Conservation (phyloP, 2,113 vertebrate species). For the Hemiscyllium ocellatum region DNA sequence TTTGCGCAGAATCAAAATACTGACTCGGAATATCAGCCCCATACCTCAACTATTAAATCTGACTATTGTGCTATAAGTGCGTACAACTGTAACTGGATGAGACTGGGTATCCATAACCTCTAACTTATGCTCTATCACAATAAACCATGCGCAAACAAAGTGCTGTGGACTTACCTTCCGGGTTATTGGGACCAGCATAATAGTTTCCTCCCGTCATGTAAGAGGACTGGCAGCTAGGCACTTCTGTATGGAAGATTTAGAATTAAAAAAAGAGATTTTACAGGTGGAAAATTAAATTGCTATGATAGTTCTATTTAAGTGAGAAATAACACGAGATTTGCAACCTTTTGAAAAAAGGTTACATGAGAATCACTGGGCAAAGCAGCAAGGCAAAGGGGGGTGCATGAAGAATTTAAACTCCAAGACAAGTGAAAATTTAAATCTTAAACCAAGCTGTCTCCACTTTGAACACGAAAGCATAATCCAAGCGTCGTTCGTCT, state of each 20-base stretch:
- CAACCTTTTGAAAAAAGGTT: not conserved
- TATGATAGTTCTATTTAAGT: too few relatives aligned
- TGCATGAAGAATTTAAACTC: not conserved
- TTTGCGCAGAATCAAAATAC: not conserved
- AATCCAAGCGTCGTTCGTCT: not conserved
- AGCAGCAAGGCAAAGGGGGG: not conserved
- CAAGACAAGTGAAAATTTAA: not conserved
- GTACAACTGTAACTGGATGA: not conserved
- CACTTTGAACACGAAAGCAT: not conserved
- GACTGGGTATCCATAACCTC: not conserved
- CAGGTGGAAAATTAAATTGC: too few relatives aligned
- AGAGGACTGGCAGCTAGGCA: slow-evolving; percentile 91
- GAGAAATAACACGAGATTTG: not conserved
- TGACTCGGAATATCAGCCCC: not conserved
- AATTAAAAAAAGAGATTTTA: not conserved
- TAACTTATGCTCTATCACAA: slow-evolving; percentile 25
- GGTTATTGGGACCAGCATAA: slow-evolving; percentile 67
- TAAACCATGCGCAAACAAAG: not conserved
- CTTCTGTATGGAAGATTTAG: slow-evolving; percentile 66
- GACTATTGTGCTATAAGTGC: not conserved
- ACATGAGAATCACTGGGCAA: not conserved
- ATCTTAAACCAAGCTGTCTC: not conserved
- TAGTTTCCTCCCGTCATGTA: slow-evolving; percentile 73
- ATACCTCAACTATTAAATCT: not conserved
- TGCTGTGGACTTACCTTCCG: slow-evolving; percentile 67